phyloP scores from a whole-genome alignment of 1,140 invertebrate species.

The Melipona quadrifasciata region DNA sequence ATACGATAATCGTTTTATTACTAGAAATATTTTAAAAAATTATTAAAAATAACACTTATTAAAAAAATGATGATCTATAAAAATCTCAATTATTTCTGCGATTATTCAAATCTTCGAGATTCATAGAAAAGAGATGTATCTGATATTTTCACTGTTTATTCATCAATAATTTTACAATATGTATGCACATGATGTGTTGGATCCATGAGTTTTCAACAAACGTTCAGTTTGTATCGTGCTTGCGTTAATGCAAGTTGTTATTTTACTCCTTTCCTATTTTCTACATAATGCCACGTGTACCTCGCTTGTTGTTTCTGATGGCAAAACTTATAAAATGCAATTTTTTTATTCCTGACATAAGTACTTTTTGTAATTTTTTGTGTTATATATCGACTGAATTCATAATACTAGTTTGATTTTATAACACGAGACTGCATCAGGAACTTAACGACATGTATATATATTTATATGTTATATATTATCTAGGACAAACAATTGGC shows the following conservation, averaged over 20 bases:
- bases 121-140: slow-evolving; percentile 59
- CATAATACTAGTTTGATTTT: slow-evolving; percentile 79
- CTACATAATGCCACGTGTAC: slow-evolving; percentile 68
- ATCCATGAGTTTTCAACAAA: slow-evolving; percentile 69
- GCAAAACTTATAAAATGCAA: slow-evolving; percentile 71
- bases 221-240: slow-evolving; percentile 65
- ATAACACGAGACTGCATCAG: slow-evolving; percentile 77
- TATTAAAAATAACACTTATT: slow-evolving; percentile 14
- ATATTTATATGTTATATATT: slow-evolving; percentile 71
- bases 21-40: slow-evolving; percentile 10
- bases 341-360: slow-evolving; percentile 49
- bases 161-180: slow-evolving; percentile 79
- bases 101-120: slow-evolving; percentile 42
- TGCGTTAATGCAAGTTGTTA: slow-evolving; percentile 62
- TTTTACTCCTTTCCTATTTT: slow-evolving; percentile 59
- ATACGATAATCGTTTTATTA: slow-evolving; percentile 22
- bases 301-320: slow-evolving; percentile 68
- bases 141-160: slow-evolving; percentile 80
- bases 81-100: neutral
- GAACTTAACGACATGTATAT: slow-evolving; percentile 76
- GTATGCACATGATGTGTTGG: slow-evolving; percentile 73
- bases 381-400: slow-evolving; percentile 65
- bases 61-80: slow-evolving; percentile 2
- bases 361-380: slow-evolving; percentile 55
- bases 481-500: slow-evolving; percentile 76